phyloP scores from a whole-genome alignment of 30 jellyfish, hydroid and myxozoan genomes.

The Nemopilema nomurai region DNA sequence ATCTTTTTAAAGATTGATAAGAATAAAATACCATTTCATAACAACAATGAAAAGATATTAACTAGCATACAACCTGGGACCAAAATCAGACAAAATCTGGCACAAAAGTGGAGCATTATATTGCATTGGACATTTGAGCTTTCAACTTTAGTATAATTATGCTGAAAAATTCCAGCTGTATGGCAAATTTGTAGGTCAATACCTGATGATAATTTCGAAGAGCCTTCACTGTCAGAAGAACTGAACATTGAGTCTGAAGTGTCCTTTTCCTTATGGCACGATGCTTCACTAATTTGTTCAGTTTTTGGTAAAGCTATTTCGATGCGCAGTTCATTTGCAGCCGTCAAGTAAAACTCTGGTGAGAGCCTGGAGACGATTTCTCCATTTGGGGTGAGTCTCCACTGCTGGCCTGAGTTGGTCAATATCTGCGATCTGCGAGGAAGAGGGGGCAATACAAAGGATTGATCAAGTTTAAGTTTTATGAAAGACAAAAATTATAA shows the following conservation, averaged over 20 bases:
- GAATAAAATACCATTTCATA: no score
- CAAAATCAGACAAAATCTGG: no score
- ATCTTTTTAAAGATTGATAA: no score
- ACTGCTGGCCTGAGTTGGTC: conserved; percentile 20
- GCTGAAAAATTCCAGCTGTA: no score
- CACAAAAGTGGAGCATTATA: no score
- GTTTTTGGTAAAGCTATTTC: conserved; percentile 8
- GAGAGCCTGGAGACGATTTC: conserved; percentile 43
- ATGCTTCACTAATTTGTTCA: not conserved
- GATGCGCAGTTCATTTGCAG: conserved; percentile 5
- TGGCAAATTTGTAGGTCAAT: not conserved
- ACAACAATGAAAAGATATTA: no score
- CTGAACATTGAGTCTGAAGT: not conserved
- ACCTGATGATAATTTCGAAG: not conserved
- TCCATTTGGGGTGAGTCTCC: conserved; percentile 88
- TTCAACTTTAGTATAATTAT: no score
- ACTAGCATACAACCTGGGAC: no score
- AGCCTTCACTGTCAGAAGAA: conserved; percentile 17
- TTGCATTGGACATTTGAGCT: no score
- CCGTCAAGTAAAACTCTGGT: conserved; percentile 33
- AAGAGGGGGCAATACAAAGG: not conserved
- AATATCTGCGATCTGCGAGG: not conserved
- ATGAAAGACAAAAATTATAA: no score
- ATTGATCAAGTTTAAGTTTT: no score
- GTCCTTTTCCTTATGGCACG: not conserved